These are phyloP conservation scores for Acanthococcus lagerstroemiae DNA, from an alignment of 2,888 invertebrate species.

Conservation along the genomic window DNA sequence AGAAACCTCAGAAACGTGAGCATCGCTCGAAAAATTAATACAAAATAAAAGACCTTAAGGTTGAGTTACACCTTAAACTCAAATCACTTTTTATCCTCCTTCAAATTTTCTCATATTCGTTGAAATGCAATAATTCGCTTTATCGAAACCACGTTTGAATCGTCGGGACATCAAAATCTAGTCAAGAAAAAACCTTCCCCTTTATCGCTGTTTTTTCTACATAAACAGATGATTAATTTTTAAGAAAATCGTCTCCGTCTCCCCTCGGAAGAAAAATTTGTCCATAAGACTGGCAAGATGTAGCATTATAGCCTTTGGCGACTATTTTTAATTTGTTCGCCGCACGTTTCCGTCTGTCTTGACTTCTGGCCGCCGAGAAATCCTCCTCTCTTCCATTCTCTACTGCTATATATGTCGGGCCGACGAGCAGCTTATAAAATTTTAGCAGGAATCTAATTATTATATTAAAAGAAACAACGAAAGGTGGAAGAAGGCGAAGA, in stretches of 20 bases:
- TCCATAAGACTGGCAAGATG: background rate
- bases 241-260: background rate
- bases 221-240: background rate
- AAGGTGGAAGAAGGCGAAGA: background rate
- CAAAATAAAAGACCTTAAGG: no score
- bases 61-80: no score
- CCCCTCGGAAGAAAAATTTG: background rate
- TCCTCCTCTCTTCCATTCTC: background rate
- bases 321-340: background rate
- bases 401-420: background rate
- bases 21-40: no score
- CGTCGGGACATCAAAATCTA: no score
- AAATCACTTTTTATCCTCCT: no score
- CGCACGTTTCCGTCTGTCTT: background rate
- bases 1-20: no score
- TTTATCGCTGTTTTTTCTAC: no score
- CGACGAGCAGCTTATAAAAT: background rate
- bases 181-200: no score
- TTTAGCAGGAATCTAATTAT: constrained; percentile 27
- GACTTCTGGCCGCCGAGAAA: background rate
- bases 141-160: no score
- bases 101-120: no score
- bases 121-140: no score
- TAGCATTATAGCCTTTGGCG: background rate
- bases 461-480: constrained; percentile 15